These are phyloP conservation scores for Microctenopoma stevenorrisi DNA, from an alignment of 2,797 vertebrate genomes.

Conservation along the genomic window DNA sequence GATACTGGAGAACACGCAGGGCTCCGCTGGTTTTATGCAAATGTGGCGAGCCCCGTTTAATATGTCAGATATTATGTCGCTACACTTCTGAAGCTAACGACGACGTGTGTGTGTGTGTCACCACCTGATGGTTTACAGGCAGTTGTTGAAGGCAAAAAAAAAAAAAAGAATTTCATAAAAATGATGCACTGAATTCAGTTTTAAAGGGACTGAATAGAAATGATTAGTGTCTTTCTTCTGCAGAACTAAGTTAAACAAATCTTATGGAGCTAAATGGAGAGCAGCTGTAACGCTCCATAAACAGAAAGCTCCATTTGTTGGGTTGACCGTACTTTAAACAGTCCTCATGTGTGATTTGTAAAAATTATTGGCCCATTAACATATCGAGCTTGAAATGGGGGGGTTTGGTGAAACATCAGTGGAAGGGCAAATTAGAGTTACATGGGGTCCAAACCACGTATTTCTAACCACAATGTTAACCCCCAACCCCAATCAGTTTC, in stretches of 20 bases:
- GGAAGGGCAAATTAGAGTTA: not conserved
- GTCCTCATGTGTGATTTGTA: too few species aligned
- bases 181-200: not conserved
- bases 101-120: slow-evolving; percentile 7
- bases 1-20: slow-evolving; percentile 55
- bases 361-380: too few species aligned
- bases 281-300: too few species aligned
- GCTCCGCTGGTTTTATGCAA: slow-evolving; percentile 69
- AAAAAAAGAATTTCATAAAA: slow-evolving; percentile 4
- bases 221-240: not conserved
- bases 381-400: too few species aligned
- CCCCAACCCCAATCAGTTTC: not conserved
- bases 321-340: too few species aligned
- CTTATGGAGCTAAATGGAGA: too few species aligned
- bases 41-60: slow-evolving; percentile 57
- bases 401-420: not conserved
- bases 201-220: not conserved
- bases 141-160: not conserved
- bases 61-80: slow-evolving; percentile 55
- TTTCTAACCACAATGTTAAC: too few species aligned
- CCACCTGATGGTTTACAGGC: slow-evolving; percentile 37
- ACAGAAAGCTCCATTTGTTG: too few species aligned
- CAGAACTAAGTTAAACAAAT: too few species aligned
- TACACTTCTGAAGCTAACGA: slow-evolving; percentile 29
- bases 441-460: too few species aligned